phyloP scores from a whole-genome alignment of 2,888 invertebrate genomes.

The Diaperis boleti region DNA sequence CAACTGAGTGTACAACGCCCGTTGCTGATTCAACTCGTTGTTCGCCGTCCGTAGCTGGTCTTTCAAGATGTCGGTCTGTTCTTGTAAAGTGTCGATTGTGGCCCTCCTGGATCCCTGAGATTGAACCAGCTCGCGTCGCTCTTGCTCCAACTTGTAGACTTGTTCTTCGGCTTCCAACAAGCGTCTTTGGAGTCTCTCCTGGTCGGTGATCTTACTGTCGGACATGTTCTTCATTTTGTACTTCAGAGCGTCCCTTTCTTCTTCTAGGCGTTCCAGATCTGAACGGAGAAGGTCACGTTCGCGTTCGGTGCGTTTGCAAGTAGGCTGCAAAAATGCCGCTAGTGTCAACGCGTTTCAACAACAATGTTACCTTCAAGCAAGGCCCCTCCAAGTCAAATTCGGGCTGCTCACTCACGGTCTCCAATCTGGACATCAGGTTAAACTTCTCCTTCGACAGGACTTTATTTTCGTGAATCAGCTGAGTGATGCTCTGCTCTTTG shows the following conservation, averaged over 20 bases:
- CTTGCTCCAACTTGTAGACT: slow-evolving; percentile 69
- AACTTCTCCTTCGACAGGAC: slow-evolving; percentile 65
- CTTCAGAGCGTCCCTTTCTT: slow-evolving; percentile 72
- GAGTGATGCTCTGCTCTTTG: slow-evolving; percentile 63
- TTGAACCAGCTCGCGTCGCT: slow-evolving; percentile 70
- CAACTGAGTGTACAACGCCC: slow-evolving; percentile 70
- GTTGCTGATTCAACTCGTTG: slow-evolving; percentile 69
- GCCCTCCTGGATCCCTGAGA: slow-evolving; percentile 68
- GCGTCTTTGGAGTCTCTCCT: slow-evolving; percentile 67
- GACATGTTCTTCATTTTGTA: slow-evolving; percentile 64
- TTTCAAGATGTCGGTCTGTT: slow-evolving; percentile 69
- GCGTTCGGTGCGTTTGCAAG: slow-evolving; percentile 65
- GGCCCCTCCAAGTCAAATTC: slow-evolving; percentile 51
- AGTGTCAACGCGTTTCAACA: background rate
- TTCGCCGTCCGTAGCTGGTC: slow-evolving; percentile 68
- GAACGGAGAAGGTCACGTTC: slow-evolving; percentile 71
- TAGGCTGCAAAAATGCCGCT: slow-evolving; percentile 55
- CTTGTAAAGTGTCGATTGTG: slow-evolving; percentile 69
- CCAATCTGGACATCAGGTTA: slow-evolving; percentile 64
- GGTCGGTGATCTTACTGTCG: slow-evolving; percentile 60
- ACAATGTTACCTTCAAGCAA: slow-evolving; percentile 54
- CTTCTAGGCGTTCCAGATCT: slow-evolving; percentile 71
- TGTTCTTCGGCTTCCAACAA: slow-evolving; percentile 68
- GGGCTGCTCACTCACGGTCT: slow-evolving; percentile 53
- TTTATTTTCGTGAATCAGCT: slow-evolving; percentile 65